Percentiles rank a stretch among this genome's conserved stretches.
Conservation (phyloP, 2,888 invertebrate species). For the Drosophila atripex region DNA sequence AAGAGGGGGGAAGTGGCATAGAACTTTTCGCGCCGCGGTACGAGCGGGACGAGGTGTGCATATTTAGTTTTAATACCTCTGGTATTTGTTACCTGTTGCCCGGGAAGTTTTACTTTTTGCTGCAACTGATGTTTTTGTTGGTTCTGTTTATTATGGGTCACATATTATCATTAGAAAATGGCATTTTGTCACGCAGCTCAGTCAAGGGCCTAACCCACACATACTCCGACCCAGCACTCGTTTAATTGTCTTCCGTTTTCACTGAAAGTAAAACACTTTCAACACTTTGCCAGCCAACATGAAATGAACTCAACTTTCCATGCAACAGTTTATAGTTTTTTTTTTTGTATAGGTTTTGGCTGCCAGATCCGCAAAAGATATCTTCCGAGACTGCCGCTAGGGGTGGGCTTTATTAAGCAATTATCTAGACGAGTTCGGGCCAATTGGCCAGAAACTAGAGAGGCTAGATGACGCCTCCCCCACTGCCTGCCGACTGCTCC, state of each 20-base stretch:
- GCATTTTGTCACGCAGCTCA: slow-evolving; percentile 81
- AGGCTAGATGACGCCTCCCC: slow-evolving; percentile 6
- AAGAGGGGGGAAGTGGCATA: slow-evolving; percentile 21
- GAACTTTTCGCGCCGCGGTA: slow-evolving; percentile 1
- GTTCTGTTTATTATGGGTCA: slow-evolving; percentile 73
- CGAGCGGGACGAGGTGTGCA: slow-evolving; percentile 49
- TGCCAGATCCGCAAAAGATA: slow-evolving; percentile 30
- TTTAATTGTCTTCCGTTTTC: slow-evolving; percentile 46
- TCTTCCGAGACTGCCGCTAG: slow-evolving; percentile 13
- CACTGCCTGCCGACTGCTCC: slow-evolving; percentile 2
- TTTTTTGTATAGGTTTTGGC: background rate
- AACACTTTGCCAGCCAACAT: slow-evolving; percentile 39
- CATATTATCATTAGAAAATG: slow-evolving; percentile 82
- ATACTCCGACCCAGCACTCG: slow-evolving; percentile 6
- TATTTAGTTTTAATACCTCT: slow-evolving; percentile 78
- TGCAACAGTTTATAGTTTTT: slow-evolving; percentile 42
- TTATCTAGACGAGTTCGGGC: slow-evolving; percentile 54
- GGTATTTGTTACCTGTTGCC: slow-evolving; percentile 81
- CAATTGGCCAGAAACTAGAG: slow-evolving; percentile 62
- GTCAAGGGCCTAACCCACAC: slow-evolving; percentile 27
- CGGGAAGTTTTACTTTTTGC: slow-evolving; percentile 62
- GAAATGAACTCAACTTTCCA: slow-evolving; percentile 40
- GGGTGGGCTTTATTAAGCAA: slow-evolving; percentile 72
- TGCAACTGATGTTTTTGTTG: slow-evolving; percentile 50
- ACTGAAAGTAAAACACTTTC: slow-evolving; percentile 50